Evolutionary conservation across 1,140 invertebrate species (phyloP).

Genomic region (Physella acuta): DNA sequence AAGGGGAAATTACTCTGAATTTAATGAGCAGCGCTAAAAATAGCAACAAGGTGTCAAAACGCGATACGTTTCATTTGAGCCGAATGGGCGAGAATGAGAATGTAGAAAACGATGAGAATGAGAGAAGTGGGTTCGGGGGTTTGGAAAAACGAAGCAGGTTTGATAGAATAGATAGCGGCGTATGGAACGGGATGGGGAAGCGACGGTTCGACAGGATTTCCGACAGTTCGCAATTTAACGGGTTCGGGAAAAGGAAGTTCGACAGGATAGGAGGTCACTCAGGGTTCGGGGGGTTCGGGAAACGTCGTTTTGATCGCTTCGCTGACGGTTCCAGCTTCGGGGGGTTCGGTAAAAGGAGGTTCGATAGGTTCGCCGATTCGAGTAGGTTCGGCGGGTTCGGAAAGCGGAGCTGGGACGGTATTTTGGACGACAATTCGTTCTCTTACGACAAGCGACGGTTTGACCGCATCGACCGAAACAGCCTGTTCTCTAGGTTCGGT

Average conservation of each 20-base stretch:
- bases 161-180: not conserved
- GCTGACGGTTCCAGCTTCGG: not conserved
- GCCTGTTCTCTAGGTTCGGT: not conserved
- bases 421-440: not conserved
- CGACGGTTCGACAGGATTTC: not conserved
- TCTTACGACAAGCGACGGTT: not conserved
- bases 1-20: not conserved
- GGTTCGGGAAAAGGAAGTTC: not conserved
- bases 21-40: not conserved
- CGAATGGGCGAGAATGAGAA: no score
- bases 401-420: not conserved
- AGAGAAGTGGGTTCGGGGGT: no score
- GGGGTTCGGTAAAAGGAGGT: not conserved
- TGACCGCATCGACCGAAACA: not conserved
- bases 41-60: not conserved
- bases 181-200: not conserved
- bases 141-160: not conserved
- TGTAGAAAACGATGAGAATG: no score
- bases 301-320: not conserved
- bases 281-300: not conserved
- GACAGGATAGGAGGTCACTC: not conserved
- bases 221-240: not conserved
- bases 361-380: not conserved
- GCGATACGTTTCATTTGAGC: not conserved
- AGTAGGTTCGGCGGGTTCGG: not conserved